Evolutionary conservation across 2,888 invertebrate genomes (phyloP), one percentile per base, ranked within the genome.

Genomic region (Apamea monoglypha): DNA sequence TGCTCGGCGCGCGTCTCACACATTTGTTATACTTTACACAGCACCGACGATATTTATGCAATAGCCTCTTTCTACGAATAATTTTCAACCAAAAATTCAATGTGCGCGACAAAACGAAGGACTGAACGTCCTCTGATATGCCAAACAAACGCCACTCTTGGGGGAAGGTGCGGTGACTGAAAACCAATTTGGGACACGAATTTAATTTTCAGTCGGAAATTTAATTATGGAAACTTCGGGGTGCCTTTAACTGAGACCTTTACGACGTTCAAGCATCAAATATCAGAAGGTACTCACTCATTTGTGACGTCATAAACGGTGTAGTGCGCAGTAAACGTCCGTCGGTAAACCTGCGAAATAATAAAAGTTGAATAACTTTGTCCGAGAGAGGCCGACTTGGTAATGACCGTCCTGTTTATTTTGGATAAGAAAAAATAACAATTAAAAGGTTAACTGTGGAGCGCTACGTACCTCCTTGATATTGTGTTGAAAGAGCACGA

Each of bases 221-320:
- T 91, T 90, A 91, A 93, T 92, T 91, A 92, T 84, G 88, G 83
- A 82, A 86, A 91, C 89, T 91, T 91, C 83, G 82, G 78, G 81
- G 87, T 86, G 86, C 86, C 85, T 88, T 90, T 91, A 89, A 88
- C 88, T 86, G 87, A 88, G 88, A 90, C 91, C 90, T 92, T 91
- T 91, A 91, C 88, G 86, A 89, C 74, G 88, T 88, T 90, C 74
- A 89, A 89, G 88, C 87, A 88, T 89, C 88, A 93, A 92, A 93
- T 91, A 91, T 91, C 90, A 92, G 92, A 91, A 88, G 90, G 86
- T 94, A 98, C 98, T 98, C 95, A 98, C 98, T 98, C 98, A 96
- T 98, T 99, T 94, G 98, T 98, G 96, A 99, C 98, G 97, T 99
- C 98, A 97, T 98, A 99, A 95, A 99, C 98, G 91, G 98, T 98